Evolutionary conservation across 1,140 invertebrate species (phyloP), one percentile per base, ranked within the genome.

Genomic region (Neodiprion lecontei): DNA sequence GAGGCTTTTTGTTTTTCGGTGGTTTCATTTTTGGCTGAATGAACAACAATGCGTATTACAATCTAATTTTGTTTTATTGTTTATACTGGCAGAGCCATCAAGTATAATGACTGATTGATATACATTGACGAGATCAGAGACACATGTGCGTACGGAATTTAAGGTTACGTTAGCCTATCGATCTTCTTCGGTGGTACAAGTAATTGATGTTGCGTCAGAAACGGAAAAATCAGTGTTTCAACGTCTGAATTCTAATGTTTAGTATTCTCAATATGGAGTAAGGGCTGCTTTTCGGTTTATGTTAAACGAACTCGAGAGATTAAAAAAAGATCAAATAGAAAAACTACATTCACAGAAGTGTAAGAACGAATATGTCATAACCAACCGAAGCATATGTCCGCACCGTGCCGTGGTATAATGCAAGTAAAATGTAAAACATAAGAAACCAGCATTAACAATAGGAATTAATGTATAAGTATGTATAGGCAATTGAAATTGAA

Each of bases 1-100:
- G 74, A 65, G 85, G 84, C 80, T 90, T 89, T 78, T 93, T 92
- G 68, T 91, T 90, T 78, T 92, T 91, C 78, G 87, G 86, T 9
- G 85, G 83, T 84, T 91, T 92, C 81, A 90, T 88, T 85, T 92
- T 92, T 23, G 88, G 86, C 79, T 83, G 71, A 73, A 83, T 79
- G 72, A 79, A 70, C 79, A 47, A 78, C 17, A 53, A 70, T 67
- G 69, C 69, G 49, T 47, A 72, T 70, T 50, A 23, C 10, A 47
- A 65, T 17, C 40, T 67, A 72, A 73, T 23, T 23, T 87, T 87
- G 83, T 72, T 82, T 81, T 76, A 66, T 23, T 72, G 68, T 76
- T 67, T 67, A 67, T n/a, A 14, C 69, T 48, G 48, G 67, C 5
- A 65, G 73, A 23, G 74, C 74, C 48, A 74, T 48, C 53, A 23